Base-by-base conservation (phyloP, 2,113 vertebrate species). In the Capricornis sumatraensis region DNA sequence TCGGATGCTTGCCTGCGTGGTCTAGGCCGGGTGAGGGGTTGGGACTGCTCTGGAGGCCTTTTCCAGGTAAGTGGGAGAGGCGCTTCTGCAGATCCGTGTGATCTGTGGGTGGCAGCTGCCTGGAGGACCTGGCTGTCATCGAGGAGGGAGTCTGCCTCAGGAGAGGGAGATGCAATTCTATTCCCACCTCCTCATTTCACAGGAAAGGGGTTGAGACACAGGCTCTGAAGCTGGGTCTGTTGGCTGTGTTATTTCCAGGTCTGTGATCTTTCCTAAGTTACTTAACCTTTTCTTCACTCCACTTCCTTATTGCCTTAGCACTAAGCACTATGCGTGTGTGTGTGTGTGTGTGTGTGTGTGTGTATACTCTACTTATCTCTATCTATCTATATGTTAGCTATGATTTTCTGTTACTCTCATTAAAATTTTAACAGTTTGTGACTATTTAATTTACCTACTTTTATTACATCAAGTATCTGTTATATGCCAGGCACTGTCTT, bases 1-100 rank as follows among this genome's bases (percentile, higher is more conserved):
- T 45, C 2, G 2, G 67, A 17, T 1, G 5, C 23, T 62, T 6
- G n/a, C 36, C 33, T 6, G 1, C 0, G 25, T 2, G 23, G 25
- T 45, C 30, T 5, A 1, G 81, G 87, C 50, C 2, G 10, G 7
- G 1, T 0, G 50, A 30, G 2, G n/a, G 87, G 5, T 30, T 17
- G 8, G 5, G 60, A 2, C 10, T 19, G 40, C 27, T 13, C 13
- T 10, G 14, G 1, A 2, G 76, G 36, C 43, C 52, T 55, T 25
- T 58, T 33, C 16, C 1, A 7, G 71, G 25, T 15, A 15, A 30
- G 21, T 1, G 6, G 55, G 53, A 19, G 71, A 15, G 17, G 47
- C 13, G 5, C 12, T 2, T 7, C 7, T 15, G 7, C 3, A 15
- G 6, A 23, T 13, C 62, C 1, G 19, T 5, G 2, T 10, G 45